A percentile compares a stretch with the other conserved stretches of the same genome.
Conservation (phyloP, 1,140 invertebrate genomes). For the Latrodectus geometricus region DNA sequence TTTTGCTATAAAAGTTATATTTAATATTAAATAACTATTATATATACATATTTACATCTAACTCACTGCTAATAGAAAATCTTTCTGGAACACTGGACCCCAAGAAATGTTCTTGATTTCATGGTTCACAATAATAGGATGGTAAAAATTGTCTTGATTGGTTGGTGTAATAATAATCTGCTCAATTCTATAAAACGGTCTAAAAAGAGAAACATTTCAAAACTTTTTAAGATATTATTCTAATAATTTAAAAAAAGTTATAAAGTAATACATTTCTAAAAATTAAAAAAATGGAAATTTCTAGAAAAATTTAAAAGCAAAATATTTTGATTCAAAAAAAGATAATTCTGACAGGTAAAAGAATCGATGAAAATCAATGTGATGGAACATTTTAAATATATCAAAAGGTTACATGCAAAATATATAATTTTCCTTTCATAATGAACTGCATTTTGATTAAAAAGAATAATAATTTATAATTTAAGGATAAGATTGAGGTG, state of each 20-base stretch:
- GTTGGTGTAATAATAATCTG: slow-evolving; percentile 80
- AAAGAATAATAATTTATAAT: too few species aligned
- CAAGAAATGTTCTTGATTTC: slow-evolving; percentile 71
- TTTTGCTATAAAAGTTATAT: too few species aligned
- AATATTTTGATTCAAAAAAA: background rate
- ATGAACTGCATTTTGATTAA: too few species aligned
- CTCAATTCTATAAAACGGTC: slow-evolving; percentile 96
- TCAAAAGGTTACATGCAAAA: too few species aligned
- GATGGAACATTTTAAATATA: too few species aligned
- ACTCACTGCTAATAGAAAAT: slow-evolving; percentile 77
- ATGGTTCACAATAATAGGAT: slow-evolving; percentile 39
- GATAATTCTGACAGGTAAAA: too few species aligned
- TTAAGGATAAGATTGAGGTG: too few species aligned
- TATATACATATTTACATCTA: background rate
- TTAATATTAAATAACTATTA: too few species aligned
- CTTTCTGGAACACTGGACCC: slow-evolving; percentile 87
- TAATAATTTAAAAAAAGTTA: background rate
- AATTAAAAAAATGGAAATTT: too few species aligned
- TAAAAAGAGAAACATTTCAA: slow-evolving; percentile 66
- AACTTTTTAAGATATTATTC: background rate
- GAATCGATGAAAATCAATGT: too few species aligned
- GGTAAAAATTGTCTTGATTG: slow-evolving; percentile 55
- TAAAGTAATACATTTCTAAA: background rate
- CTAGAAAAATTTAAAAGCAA: background rate
- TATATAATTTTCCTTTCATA: too few species aligned